Evolutionary conservation across 2,888 invertebrate genomes (phyloP).

Genomic region (Ceriagrion tenellum): DNA sequence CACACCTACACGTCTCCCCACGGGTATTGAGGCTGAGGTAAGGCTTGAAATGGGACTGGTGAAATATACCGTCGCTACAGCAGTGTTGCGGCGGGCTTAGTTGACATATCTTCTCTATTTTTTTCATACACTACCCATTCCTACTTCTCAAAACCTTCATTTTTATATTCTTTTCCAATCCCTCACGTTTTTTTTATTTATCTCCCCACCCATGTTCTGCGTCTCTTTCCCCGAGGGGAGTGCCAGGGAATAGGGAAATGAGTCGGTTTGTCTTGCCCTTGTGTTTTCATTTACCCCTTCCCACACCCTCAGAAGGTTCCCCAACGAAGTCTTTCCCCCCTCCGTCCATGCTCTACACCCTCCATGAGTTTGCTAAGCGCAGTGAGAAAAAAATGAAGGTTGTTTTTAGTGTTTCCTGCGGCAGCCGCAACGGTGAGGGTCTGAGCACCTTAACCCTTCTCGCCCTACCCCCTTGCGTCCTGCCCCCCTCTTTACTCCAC

Average conservation of each 20-base stretch:
- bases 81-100: constrained; percentile 42
- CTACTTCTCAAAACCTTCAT: neutral
- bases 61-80: constrained; percentile 35
- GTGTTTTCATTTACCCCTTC: neutral
- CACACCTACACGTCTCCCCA: neutral
- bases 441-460: constrained; percentile 25
- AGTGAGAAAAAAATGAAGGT: neutral
- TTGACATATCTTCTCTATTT: neutral
- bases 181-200: neutral
- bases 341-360: neutral
- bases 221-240: neutral
- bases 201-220: neutral
- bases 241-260: constrained; percentile 10
- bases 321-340: neutral
- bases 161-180: neutral
- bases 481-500: neutral
- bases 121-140: neutral
- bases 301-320: too few relatives aligned
- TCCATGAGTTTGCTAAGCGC: neutral
- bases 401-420: constrained; percentile 31
- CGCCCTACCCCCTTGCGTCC: neutral
- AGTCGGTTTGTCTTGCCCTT: constrained; percentile 17
- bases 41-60: neutral
- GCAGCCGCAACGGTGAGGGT: neutral
- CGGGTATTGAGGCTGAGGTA: neutral